phyloP scores from a whole-genome alignment of 2,113 vertebrate species.

The Callipepla squamata region DNA sequence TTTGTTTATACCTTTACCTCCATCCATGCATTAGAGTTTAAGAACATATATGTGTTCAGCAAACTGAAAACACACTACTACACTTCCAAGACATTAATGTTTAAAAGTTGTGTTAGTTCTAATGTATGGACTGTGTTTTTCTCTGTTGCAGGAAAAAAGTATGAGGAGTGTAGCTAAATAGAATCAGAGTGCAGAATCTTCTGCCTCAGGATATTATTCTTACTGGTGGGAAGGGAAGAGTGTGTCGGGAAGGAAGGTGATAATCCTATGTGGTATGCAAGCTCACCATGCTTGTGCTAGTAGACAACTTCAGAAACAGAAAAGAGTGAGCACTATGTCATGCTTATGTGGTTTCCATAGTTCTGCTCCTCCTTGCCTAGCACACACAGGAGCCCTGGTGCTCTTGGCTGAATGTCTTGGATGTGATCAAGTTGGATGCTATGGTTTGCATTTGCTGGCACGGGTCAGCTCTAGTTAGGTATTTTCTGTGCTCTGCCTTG shows the following conservation, averaged over 20 bases:
- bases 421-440: not conserved
- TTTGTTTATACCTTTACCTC: not conserved
- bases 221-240: not conserved
- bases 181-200: not conserved
- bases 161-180: not conserved
- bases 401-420: not conserved
- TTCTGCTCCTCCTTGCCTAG: not conserved
- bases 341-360: fast-evolving
- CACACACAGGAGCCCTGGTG: not conserved
- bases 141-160: not conserved
- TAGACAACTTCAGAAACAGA: fast-evolving
- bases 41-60: not conserved
- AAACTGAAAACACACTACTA: fast-evolving
- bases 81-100: too few species aligned
- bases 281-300: fast-evolving
- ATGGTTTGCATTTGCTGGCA: fast-evolving
- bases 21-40: not conserved
- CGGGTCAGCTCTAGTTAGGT: not conserved
- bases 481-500: not conserved
- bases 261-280: fast-evolving
- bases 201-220: fast-evolving
- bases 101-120: not conserved
- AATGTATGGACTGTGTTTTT: not conserved
- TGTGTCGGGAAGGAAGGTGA: not conserved
- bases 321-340: not conserved